phyloP scores from a whole-genome alignment of 2,888 invertebrate genomes.

The Brachyopa scutellaris region DNA sequence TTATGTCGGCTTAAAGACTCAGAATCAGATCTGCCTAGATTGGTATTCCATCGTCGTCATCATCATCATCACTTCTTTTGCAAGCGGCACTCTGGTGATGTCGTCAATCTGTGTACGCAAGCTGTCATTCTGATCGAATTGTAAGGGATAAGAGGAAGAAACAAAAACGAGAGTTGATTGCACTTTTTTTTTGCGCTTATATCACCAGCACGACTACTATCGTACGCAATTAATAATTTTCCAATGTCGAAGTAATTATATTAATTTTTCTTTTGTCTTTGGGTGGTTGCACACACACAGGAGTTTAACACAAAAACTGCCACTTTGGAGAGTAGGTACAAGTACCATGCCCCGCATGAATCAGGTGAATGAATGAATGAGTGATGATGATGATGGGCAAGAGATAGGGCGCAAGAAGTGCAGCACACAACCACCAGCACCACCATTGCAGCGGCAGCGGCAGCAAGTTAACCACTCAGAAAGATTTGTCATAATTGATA shows the following conservation, averaged over 20 bases:
- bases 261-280: constrained; percentile 54
- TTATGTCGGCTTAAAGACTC: constrained; percentile 13
- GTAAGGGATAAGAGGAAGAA: constrained; percentile 6
- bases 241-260: constrained; percentile 67
- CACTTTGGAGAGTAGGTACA: constrained; percentile 1
- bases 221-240: constrained; percentile 60
- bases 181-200: constrained; percentile 31
- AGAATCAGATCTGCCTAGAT: constrained; percentile 27
- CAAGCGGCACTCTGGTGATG: constrained; percentile 3
- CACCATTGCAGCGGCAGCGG: neutral
- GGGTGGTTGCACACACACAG: constrained; percentile 61
- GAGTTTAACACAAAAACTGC: constrained; percentile 21
- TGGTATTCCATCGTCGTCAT: constrained; percentile 1
- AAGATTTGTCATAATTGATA: constrained; percentile 82
- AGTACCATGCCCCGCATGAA: constrained; percentile 40
- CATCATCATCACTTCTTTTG: constrained; percentile 17
- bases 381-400: constrained; percentile 63
- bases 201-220: neutral
- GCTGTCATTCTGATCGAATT: constrained; percentile 50
- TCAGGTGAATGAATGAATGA: constrained; percentile 65
- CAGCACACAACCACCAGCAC: constrained; percentile 19
- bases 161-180: constrained; percentile 51
- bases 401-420: constrained; percentile 44
- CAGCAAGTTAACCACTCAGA: constrained; percentile 79
- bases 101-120: constrained; percentile 15